Conservation (phyloP, 2,797 vertebrate species). For the Psittacula derbiana region DNA sequence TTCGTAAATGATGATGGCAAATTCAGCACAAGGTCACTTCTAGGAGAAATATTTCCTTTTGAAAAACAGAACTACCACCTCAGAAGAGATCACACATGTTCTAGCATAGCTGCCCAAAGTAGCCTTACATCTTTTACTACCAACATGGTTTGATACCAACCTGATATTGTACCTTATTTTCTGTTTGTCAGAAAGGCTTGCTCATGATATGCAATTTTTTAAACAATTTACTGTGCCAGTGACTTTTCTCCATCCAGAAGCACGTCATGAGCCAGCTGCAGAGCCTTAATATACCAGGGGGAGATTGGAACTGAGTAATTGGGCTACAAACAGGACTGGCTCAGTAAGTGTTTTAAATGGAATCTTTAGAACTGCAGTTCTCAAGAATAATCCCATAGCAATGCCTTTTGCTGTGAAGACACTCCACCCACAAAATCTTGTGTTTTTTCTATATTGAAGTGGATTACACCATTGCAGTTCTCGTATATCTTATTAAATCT, state of each 20-base stretch:
- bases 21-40: neutral
- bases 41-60: neutral
- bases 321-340: neutral
- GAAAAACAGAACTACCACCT: neutral
- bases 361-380: neutral
- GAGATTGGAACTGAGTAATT: neutral
- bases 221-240: neutral
- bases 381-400: neutral
- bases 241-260: neutral
- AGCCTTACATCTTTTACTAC: neutral
- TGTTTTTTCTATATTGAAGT: neutral
- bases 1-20: neutral
- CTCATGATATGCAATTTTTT: accelerated
- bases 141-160: neutral
- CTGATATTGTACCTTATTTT: neutral
- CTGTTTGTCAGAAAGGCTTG: neutral
- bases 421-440: neutral
- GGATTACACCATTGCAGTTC: neutral
- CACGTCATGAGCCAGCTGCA: neutral
- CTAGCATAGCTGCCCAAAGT: neutral
- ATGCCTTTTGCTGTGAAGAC: neutral
- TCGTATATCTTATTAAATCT: neutral
- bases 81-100: neutral
- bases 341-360: neutral
- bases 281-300: neutral